Evolutionary conservation across 2,113 vertebrate species (phyloP), one percentile per base, ranked within the genome.

Genomic region (Melanotaenia duboulayi): DNA sequence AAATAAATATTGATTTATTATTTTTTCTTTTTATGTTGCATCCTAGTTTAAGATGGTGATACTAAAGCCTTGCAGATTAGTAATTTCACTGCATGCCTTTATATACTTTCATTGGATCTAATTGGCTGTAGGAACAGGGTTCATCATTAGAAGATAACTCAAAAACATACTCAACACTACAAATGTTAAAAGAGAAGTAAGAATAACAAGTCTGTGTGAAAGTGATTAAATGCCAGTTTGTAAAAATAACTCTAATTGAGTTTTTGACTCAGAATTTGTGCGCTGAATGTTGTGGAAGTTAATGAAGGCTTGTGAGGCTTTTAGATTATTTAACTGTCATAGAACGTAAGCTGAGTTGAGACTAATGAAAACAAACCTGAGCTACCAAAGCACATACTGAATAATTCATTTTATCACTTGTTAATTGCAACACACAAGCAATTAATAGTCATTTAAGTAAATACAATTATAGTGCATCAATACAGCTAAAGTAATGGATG

Each of bases 391-490:
- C 32, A 57, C 40, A 28, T 4, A 56, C 32, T 68, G 52, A 56
- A 68, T 57, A 68, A 68, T 57, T 68, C 14, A 68, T 68, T 46
- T 22, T 11, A 35, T 68, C 40, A 46, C 9, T 32, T 56, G 24
- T 56, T 16, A 32, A 19, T 56, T 56, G 28, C 54, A 56, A 35
- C 55, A 35, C 55, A 57, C 25, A n/a, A 55, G 24, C 25, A n/a
- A 68, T 48, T 68, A 68, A 56, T 67, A 67, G 65, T 67, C 65
- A 55, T 55, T 28, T 44, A 44, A 12, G 7, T 19, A 46, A 57
- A 57, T 68, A 32, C 52, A 57, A 46, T 68, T 68, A 72, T 52
- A 20, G 28, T 39, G n/a, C 56, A 70, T 82, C 72, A 66, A 65
- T 76, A 62, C 63, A 75, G 71, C 17, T 16, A 19, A 17, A 17